Base-by-base conservation (phyloP, 30 jellyfish, hydroid and myxozoan species). In the Hydractinia echinata region DNA sequence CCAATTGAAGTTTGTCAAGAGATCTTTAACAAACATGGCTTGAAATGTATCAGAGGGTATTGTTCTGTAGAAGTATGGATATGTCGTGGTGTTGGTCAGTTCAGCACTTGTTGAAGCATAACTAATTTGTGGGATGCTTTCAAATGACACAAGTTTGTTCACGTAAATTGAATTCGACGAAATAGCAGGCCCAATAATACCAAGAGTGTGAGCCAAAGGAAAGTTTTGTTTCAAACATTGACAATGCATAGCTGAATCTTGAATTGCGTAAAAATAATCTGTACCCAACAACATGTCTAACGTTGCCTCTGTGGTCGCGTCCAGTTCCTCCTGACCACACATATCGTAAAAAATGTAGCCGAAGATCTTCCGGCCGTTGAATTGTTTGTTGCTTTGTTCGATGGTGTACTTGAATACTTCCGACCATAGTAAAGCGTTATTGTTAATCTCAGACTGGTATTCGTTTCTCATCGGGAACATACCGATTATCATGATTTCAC, bases 181-280 rank as follows among this genome's bases (percentile, higher is more conserved):
- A 30, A 11, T 52, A n/a, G 84, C 14, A 7, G 87, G 87, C 4
- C 87, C 87, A 16, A 80, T 71, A 5, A 80, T 66, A 30, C 87
- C 87, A 10, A 77, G 39, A 14, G 85, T 77, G 7, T 55, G 18
- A n/a, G 55, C 19, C n/a, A 77, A 61, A 10, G 74, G 48, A 1
- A 66, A 51, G 55, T 77, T 77, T 13, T 21, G 19, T 5, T 14
- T 16, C 60, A 77, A 16, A 77, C 85, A 77, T 54, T 54, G 10
- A 8, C 80, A 51, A 8, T 56, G 4, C 8, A 54, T 21, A 8
- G 39, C 60, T 11, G 5, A 16, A 54, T 10, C 7, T 9, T 48
- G 7, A 77, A 5, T 60, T 44, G 21, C 49, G 44, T 30, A 30
- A 30, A 30, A 30, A 30, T 30, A 30, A 2, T 30, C 44, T 30